Conservation (phyloP, 1,140 invertebrate genomes). For the Panulirus ornatus region DNA sequence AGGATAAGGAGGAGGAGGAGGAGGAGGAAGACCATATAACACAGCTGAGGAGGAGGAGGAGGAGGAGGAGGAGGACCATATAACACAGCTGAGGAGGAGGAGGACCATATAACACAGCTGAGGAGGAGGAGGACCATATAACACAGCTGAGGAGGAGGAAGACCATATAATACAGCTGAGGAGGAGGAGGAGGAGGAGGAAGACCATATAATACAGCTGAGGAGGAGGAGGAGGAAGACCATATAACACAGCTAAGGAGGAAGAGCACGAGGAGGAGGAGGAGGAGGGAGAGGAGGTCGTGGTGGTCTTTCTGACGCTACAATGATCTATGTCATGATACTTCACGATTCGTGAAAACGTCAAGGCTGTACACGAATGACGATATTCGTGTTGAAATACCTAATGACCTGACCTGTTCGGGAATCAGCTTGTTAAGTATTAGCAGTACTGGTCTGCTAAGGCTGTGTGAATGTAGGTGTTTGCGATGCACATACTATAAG, state of each 20-base stretch:
- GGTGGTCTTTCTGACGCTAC: too few relatives aligned
- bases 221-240: not conserved
- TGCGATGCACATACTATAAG: too few relatives aligned
- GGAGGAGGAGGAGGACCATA: not conserved
- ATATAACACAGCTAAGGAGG: not conserved
- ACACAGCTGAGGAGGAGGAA: not conserved
- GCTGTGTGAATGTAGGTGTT: too few relatives aligned
- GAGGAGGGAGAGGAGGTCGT: constrained; percentile 27
- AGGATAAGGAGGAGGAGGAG: not conserved
- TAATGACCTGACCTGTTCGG: too few relatives aligned
- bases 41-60: not conserved
- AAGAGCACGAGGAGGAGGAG: constrained; percentile 18
- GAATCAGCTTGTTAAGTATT: too few relatives aligned
- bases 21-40: not conserved
- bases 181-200: not conserved
- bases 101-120: too few relatives aligned
- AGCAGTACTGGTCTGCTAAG: too few relatives aligned
- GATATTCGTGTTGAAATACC: too few relatives aligned
- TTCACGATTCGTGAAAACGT: too few relatives aligned
- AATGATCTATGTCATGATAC: too few relatives aligned
- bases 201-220: not conserved
- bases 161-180: not conserved
- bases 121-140: too few relatives aligned
- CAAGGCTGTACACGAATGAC: too few relatives aligned
- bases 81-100: not conserved